phyloP scores from a whole-genome alignment of 2,113 vertebrate genomes.

The Coreoperca whiteheadi region DNA sequence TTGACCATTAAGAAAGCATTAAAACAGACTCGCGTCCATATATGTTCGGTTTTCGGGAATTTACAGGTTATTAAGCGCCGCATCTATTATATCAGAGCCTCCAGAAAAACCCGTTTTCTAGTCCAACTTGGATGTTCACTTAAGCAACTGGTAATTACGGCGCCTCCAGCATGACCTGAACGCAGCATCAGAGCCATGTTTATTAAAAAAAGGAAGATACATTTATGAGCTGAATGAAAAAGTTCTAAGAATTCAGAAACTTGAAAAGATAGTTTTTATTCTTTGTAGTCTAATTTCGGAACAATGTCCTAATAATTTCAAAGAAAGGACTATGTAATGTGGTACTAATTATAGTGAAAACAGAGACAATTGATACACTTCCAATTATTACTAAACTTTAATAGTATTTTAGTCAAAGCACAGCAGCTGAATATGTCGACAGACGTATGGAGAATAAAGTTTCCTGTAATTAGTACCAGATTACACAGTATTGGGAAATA shows the following conservation, averaged over 20 bases:
- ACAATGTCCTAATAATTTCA: not conserved
- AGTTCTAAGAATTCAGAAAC: not conserved
- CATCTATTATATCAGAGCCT: not conserved
- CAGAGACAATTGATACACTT: not conserved
- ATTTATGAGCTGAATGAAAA: not conserved
- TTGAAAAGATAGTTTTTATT: no score
- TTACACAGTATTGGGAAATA: not conserved
- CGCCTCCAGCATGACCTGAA: not conserved
- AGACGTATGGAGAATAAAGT: not conserved
- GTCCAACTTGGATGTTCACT: not conserved
- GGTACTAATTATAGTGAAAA: not conserved
- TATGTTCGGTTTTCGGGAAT: not conserved
- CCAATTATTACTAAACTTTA: not conserved
- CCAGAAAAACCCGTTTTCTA: not conserved
- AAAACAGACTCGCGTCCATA: not conserved
- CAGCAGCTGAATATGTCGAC: not conserved
- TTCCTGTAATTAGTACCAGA: not conserved
- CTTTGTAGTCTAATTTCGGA: not conserved
- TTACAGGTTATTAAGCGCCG: not conserved
- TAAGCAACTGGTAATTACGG: not conserved
- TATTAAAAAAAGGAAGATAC: not conserved
- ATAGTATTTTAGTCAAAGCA: not conserved
- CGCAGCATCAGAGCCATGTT: not conserved
- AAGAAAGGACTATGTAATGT: not conserved
- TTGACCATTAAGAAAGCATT: not conserved